Percentiles rank a stretch among this genome's conserved stretches.
Evolutionary conservation across 2,113 vertebrate species (phyloP).

Genomic region (Pipa parva): DNA sequence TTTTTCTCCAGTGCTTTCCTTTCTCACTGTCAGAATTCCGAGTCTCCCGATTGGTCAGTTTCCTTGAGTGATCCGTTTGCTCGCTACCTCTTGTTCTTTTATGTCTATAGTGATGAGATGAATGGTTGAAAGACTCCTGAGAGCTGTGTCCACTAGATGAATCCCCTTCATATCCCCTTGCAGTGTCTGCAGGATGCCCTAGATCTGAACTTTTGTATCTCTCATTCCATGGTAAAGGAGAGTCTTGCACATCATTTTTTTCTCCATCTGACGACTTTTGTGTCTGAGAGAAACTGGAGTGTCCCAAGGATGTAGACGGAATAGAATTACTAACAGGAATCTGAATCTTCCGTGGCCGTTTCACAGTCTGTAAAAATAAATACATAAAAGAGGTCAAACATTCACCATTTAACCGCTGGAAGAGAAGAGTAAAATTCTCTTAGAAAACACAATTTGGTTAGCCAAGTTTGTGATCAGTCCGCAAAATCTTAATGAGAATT

Average conservation of each 20-base stretch:
- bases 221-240: not conserved
- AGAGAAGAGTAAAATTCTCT: no score
- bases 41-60: not conserved
- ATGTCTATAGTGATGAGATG: slow-evolving; percentile 5
- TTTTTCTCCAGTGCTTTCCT: not conserved
- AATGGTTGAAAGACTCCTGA: slow-evolving; percentile 33
- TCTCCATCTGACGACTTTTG: not conserved
- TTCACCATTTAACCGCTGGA: no score
- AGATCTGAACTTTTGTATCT: slow-evolving; percentile 16
- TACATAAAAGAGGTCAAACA: no score
- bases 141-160: slow-evolving; percentile 71
- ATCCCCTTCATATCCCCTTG: slow-evolving; percentile 67
- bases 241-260: not conserved
- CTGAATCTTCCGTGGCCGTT: slow-evolving; percentile 77
- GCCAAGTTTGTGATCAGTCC: no score
- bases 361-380: slow-evolving; percentile 71
- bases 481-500: no score
- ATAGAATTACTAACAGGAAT: slow-evolving; percentile 55
- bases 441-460: no score
- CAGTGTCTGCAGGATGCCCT: slow-evolving; percentile 43
- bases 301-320: slow-evolving; percentile 46
- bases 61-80: slow-evolving; percentile 4
- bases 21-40: slow-evolving; percentile 1
- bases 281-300: slow-evolving; percentile 52
- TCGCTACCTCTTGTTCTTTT: slow-evolving; percentile 24